Evolutionary conservation across 2,888 invertebrate genomes (phyloP), one percentile per base, ranked within the genome.

Genomic region (Phymatocera aterrima): DNA sequence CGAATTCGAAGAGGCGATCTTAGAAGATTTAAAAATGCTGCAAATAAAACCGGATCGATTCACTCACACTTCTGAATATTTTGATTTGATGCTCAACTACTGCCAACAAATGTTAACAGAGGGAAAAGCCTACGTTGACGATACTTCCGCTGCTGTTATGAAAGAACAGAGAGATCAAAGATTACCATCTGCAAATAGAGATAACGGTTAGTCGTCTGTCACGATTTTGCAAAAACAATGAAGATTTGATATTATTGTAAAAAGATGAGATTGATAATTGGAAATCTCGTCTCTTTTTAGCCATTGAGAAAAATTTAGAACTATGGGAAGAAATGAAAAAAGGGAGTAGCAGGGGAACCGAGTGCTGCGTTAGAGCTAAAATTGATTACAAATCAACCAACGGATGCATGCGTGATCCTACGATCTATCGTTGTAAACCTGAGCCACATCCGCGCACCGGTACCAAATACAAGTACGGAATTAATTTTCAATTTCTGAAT

Each of bases 381-480:
- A 98, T 99, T 80, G 97, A 99, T 91, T 99, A 99, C 98, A 93
- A 95, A 85, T 98, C 98, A 0, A 92, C 95, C 21, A 99, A 99
- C 91, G 99, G 99, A 1, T 99, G 99, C 86, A 92, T 99, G 94
- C 93, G 99, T 46, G 99, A 99, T 92, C 99, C 99, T 40, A 99
- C 99, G 31, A 98, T 99, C 87, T 99, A 99, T 91, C 93, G 99
- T 18, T 99, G 99, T 92, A 99, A 99, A 91, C 95, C 95, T 75
- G 99, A 99, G 89, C 93, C 95, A 0, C 99, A 99, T 92, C 97
- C 99, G 0, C 93, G 96, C 37, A 99, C 99, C 6, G 98, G 98
- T 78, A 94, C 93, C 31, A 96, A 97, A 91, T 99, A 99, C 92
- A 99, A 98, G 97, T 98, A 91, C 87, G 92, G 86, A 37, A 64